Evolutionary conservation across 2,797 vertebrate species (phyloP).

Genomic region (Mustela erminea): DNA sequence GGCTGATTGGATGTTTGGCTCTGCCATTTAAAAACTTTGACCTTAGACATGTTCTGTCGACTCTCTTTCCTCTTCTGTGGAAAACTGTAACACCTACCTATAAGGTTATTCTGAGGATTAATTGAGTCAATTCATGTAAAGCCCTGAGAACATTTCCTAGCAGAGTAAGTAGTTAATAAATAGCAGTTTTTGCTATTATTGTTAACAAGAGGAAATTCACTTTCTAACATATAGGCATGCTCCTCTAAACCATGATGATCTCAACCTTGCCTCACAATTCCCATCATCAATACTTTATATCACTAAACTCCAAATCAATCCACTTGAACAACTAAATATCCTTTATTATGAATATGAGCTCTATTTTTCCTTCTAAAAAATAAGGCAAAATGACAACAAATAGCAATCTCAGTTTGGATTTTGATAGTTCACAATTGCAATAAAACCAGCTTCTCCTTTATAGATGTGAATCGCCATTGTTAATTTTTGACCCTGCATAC

Average conservation of each 20-base stretch:
- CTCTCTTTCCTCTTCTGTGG: background rate
- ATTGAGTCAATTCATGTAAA: background rate
- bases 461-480: background rate
- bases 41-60: background rate
- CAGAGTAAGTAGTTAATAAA: background rate
- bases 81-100: background rate
- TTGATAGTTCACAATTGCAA: background rate
- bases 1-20: background rate
- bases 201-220: background rate
- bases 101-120: background rate
- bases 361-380: background rate
- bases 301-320: background rate
- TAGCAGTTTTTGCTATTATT: background rate
- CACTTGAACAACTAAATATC: background rate
- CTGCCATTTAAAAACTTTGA: background rate
- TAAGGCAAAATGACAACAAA: background rate
- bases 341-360: background rate
- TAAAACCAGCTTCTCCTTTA: background rate
- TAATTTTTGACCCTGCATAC: background rate
- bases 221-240: background rate
- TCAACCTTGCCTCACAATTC: background rate
- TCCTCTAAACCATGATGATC: background rate
- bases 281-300: background rate
- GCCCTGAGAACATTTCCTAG: background rate
- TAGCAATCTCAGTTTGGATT: background rate